These are phyloP conservation scores for Scatophagus argus DNA, from an alignment of 2,113 vertebrate species.

Conservation along the genomic window DNA sequence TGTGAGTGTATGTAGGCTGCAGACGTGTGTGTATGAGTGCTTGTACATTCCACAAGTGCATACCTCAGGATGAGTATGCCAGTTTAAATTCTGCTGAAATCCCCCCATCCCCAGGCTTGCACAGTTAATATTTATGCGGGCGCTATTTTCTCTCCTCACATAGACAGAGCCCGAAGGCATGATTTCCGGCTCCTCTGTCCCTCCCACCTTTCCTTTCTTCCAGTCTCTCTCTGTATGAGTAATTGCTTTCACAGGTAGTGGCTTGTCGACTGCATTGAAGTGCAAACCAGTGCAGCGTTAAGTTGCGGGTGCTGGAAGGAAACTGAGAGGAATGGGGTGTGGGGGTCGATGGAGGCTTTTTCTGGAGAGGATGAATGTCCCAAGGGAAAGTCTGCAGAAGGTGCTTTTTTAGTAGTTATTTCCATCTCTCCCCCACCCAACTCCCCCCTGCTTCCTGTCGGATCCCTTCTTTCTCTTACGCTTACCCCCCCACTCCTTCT, in stretches of 20 bases:
- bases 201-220: constrained; percentile 62
- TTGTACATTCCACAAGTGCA: constrained; percentile 70
- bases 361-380: constrained; percentile 69
- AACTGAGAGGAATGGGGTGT: constrained; percentile 64
- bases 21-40: constrained; percentile 36
- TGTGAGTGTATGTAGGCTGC: constrained; percentile 31
- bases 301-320: constrained; percentile 68
- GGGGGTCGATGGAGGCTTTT: constrained; percentile 59
- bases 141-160: constrained; percentile 67
- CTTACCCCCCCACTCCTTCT: neutral
- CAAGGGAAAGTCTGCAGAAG: constrained; percentile 59
- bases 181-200: constrained; percentile 73
- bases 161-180: constrained; percentile 71
- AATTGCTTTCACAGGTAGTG: constrained; percentile 80
- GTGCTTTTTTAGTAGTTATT: constrained; percentile 50
- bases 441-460: constrained; percentile 26
- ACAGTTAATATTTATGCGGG: constrained; percentile 75
- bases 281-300: constrained; percentile 68
- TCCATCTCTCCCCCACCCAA: constrained; percentile 21
- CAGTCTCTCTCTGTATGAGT: constrained; percentile 60
- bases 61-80: constrained; percentile 60
- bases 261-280: constrained; percentile 75
- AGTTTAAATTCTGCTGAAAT: constrained; percentile 65
- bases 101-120: constrained; percentile 45
- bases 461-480: constrained; percentile 12